Conservation (phyloP, 2,888 invertebrate genomes). For the Synanthedon tipuliformis region DNA sequence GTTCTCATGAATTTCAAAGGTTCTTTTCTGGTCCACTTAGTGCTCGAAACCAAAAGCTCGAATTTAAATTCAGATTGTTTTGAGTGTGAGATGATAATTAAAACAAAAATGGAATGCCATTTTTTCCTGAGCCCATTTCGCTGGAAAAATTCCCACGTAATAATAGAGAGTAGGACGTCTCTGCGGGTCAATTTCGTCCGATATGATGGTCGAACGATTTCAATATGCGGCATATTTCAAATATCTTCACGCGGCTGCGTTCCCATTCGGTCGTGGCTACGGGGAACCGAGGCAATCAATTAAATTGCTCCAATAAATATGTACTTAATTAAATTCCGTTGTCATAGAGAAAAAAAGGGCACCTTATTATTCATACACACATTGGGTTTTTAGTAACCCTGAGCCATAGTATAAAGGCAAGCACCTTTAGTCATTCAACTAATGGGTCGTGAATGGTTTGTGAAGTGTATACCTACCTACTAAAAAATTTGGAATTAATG, state of each 20-base stretch:
- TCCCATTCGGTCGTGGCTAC: slow-evolving; percentile 26
- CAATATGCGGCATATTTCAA: slow-evolving; percentile 62
- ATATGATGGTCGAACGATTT: slow-evolving; percentile 52
- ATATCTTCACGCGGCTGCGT: slow-evolving; percentile 43
- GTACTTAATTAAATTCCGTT: slow-evolving; percentile 26
- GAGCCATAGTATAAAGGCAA: no score
- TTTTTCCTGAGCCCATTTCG: neutral
- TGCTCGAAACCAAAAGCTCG: neutral
- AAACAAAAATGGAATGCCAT: neutral
- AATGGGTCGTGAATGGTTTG: no score
- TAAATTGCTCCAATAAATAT: slow-evolving; percentile 49
- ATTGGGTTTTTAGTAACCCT: no score
- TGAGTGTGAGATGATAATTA: neutral
- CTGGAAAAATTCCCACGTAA: slow-evolving; percentile 31
- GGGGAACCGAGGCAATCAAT: slow-evolving; percentile 38
- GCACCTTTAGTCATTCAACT: no score
- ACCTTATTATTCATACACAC: neutral
- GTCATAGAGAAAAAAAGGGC: slow-evolving; percentile 1
- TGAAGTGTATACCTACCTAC: no score
- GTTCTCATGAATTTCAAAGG: no score
- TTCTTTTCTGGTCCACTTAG: neutral
- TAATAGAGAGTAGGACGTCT: slow-evolving; percentile 22
- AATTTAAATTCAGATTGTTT: neutral
- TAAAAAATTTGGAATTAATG: no score
- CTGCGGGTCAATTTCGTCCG: slow-evolving; percentile 45